Conservation (phyloP, 1,140 invertebrate genomes). For the Drosophila persimilis region DNA sequence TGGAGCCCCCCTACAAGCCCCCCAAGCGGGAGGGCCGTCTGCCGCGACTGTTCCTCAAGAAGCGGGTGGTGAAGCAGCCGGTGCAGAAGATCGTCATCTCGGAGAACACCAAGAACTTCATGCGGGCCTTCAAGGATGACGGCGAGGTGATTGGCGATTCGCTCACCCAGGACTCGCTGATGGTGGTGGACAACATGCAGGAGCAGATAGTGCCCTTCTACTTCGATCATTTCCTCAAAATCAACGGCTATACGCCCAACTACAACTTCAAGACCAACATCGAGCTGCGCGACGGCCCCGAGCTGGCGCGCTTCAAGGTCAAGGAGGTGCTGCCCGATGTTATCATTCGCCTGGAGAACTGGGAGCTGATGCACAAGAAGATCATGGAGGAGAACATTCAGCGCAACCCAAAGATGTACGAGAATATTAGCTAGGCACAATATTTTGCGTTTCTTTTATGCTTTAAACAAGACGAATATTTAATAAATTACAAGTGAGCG, state of each 20-base stretch:
- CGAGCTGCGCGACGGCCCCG: constrained; percentile 69
- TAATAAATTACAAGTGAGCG: neutral
- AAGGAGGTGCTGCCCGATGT: constrained; percentile 67
- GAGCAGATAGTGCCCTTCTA: constrained; percentile 80
- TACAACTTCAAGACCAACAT: constrained; percentile 80
- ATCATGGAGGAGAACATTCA: constrained; percentile 78
- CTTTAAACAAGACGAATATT: too few relatives aligned
- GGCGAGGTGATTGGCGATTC: constrained; percentile 36
- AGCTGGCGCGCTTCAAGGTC: constrained; percentile 60
- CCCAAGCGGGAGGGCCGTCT: constrained; percentile 61
- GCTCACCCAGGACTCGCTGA: constrained; percentile 48
- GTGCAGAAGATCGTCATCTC: constrained; percentile 27
- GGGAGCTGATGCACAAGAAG: constrained; percentile 58
- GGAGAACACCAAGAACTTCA: constrained; percentile 69
- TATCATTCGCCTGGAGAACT: constrained; percentile 48
- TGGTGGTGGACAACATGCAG: constrained; percentile 63
- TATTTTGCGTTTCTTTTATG: constrained; percentile 21
- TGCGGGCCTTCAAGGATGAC: constrained; percentile 72
- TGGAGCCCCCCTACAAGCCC: constrained; percentile 64
- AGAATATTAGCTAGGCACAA: constrained; percentile 57
- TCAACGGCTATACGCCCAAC: constrained; percentile 79
- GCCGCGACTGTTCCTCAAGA: constrained; percentile 58
- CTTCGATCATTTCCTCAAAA: constrained; percentile 78
- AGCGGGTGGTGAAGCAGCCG: neutral
- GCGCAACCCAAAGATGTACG: constrained; percentile 78